A percentile compares a stretch with the other conserved stretches of the same genome.
Conservation (phyloP, 2,888 invertebrate species). For the Ashinkailepas kermadecensis region DNA sequence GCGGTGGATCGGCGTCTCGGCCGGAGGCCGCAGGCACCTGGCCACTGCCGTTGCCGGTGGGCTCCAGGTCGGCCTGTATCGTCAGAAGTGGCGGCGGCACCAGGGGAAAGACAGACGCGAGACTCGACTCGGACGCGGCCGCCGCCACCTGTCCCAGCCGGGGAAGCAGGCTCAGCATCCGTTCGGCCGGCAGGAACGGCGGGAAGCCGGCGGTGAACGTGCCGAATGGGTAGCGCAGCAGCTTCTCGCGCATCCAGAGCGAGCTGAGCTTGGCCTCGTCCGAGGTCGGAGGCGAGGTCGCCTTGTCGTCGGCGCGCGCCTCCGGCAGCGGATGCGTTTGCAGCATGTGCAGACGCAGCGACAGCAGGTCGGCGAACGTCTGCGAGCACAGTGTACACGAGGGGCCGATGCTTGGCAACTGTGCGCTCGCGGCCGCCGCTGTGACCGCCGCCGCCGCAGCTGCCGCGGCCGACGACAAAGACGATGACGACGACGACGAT, state of each 20-base stretch:
- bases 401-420: background rate
- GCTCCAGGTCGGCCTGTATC: no score
- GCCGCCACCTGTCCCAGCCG: background rate
- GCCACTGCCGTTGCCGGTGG: no score
- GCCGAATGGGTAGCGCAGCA: conserved; percentile 1
- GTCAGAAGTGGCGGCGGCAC: no score
- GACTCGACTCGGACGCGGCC: no score
- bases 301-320: background rate
- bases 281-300: no score
- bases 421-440: background rate
- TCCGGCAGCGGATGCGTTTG: conserved; percentile 10
- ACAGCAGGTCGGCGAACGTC: background rate
- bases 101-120: no score
- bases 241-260: conserved; percentile 10
- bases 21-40: background rate
- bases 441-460: background rate
- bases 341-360: conserved; percentile 7
- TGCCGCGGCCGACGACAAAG: background rate
- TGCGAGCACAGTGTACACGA: background rate
- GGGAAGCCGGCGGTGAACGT: background rate
- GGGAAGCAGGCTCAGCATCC: background rate
- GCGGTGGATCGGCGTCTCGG: background rate
- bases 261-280: background rate
- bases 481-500: background rate
- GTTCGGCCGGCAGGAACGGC: background rate